These are phyloP conservation scores for Cheilosia vernalis DNA, from an alignment of 2,888 invertebrate genomes.

Conservation along the genomic window DNA sequence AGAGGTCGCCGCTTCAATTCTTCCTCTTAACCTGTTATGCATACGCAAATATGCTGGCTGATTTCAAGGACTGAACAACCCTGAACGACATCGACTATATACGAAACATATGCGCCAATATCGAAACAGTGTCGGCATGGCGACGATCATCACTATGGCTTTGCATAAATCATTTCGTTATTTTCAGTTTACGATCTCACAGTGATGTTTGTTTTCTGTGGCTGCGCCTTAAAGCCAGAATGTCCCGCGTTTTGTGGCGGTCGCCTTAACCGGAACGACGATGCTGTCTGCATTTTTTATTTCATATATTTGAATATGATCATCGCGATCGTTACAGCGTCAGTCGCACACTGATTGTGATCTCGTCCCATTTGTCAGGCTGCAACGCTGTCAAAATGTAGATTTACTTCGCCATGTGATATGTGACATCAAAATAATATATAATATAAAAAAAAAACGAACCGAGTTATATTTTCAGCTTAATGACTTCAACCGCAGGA, in stretches of 20 bases:
- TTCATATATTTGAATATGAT: constrained; percentile 52
- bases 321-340: constrained; percentile 19
- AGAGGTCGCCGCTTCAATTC: constrained; percentile 3
- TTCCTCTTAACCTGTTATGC: constrained; percentile 38
- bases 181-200: constrained; percentile 67
- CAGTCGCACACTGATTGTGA: constrained; percentile 27
- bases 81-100: constrained; percentile 9
- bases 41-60: constrained; percentile 15
- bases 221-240: constrained; percentile 7
- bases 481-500: constrained; percentile 11
- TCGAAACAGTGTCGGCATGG: constrained; percentile 44
- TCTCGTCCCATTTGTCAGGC: constrained; percentile 57
- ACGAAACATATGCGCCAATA: constrained; percentile 17
- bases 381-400: constrained; percentile 45
- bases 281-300: constrained; percentile 74
- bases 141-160: constrained; percentile 60
- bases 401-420: constrained; percentile 31
- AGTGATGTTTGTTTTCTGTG: constrained; percentile 32
- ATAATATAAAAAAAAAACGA: constrained; percentile 7
- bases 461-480: neutral
- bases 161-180: constrained; percentile 72
- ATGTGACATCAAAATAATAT: constrained; percentile 13
- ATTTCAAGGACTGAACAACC: constrained; percentile 29
- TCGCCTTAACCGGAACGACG: constrained; percentile 65
- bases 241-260: constrained; percentile 17